Evolutionary conservation across 2,797 vertebrate genomes (phyloP).

Genomic region (Arremon aurantiirostris): DNA sequence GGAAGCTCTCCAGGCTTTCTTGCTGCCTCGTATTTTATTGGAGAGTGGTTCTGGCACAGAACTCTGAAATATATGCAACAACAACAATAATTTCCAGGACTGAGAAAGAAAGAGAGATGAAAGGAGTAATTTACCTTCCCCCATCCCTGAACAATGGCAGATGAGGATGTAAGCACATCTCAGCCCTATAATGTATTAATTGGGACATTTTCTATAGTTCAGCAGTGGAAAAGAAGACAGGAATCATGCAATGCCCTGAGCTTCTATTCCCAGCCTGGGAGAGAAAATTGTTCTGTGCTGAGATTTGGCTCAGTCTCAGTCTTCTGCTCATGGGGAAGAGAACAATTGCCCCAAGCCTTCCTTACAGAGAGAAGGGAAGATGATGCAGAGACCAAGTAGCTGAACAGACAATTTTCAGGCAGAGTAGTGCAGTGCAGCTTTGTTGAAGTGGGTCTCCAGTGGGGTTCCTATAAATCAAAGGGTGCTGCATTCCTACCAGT

Average conservation of each 20-base stretch:
- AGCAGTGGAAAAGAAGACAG: not conserved
- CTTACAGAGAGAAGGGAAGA: not conserved
- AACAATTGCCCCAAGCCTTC: not conserved
- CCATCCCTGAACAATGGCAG: not conserved
- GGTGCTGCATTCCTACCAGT: not conserved
- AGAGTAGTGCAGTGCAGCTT: not conserved
- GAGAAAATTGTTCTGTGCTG: not conserved
- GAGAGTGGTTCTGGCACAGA: slow-evolving; percentile 23
- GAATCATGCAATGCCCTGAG: not conserved
- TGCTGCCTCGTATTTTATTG: slow-evolving; percentile 18
- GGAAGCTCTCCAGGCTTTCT: slow-evolving; percentile 36
- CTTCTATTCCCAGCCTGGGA: not conserved
- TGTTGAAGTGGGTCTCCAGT: not conserved
- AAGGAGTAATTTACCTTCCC: slow-evolving; percentile 34
- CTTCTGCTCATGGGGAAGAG: not conserved
- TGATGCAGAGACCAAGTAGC: not conserved
- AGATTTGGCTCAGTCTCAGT: not conserved
- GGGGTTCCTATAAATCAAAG: not conserved
- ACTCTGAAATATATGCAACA: slow-evolving; percentile 3
- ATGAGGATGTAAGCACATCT: slow-evolving; percentile 44
- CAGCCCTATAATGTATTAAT: slow-evolving; percentile 43
- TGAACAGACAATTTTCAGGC: not conserved
- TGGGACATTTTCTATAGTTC: slow-evolving; percentile 25
- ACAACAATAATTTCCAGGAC: slow-evolving; percentile 34
- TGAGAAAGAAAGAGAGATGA: slow-evolving; percentile 29